These are phyloP conservation scores for Ophion costatus DNA, from an alignment of 2,888 invertebrate genomes.

Conservation along the genomic window DNA sequence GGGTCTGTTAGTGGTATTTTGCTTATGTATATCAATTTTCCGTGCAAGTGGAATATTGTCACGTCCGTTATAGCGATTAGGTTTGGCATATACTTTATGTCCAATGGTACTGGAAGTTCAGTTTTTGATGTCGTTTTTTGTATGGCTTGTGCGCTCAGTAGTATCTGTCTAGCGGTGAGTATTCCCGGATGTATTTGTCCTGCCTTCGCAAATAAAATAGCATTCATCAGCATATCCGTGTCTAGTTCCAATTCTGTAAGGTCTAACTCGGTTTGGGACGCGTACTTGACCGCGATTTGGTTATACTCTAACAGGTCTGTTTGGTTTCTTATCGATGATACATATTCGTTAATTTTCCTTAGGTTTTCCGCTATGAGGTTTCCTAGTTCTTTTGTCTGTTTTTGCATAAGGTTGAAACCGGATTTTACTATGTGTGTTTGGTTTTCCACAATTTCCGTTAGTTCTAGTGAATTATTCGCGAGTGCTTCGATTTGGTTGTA, in stretches of 20 bases:
- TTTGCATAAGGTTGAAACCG: slow-evolving; percentile 34
- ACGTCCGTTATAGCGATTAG: slow-evolving; percentile 4
- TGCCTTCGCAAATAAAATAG: slow-evolving; percentile 13
- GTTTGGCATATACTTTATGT: slow-evolving; percentile 4
- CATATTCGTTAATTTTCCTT: not conserved
- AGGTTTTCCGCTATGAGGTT: slow-evolving; percentile 1
- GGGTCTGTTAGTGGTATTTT: not conserved
- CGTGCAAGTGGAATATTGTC: slow-evolving; percentile 6
- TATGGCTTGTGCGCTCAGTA: slow-evolving; percentile 33
- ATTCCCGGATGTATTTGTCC: slow-evolving; percentile 26
- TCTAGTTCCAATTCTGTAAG: slow-evolving; percentile 25
- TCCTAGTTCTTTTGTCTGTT: slow-evolving; percentile 17
- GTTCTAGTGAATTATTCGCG: slow-evolving; percentile 17
- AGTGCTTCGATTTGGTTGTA: slow-evolving; percentile 39
- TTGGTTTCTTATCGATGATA: not conserved
- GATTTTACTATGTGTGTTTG: slow-evolving; percentile 56
- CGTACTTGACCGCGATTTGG: not conserved
- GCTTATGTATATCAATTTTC: slow-evolving; percentile 10
- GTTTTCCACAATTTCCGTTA: slow-evolving; percentile 32
- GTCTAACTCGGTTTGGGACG: not conserved
- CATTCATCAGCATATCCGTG: not conserved
- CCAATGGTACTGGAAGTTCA: slow-evolving; percentile 28
- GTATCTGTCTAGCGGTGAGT: not conserved
- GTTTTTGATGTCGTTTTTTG: slow-evolving; percentile 16
- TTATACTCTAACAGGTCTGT: not conserved